Evolutionary conservation across 1,140 invertebrate species (phyloP).

Genomic region (Drosophila leontia): DNA sequence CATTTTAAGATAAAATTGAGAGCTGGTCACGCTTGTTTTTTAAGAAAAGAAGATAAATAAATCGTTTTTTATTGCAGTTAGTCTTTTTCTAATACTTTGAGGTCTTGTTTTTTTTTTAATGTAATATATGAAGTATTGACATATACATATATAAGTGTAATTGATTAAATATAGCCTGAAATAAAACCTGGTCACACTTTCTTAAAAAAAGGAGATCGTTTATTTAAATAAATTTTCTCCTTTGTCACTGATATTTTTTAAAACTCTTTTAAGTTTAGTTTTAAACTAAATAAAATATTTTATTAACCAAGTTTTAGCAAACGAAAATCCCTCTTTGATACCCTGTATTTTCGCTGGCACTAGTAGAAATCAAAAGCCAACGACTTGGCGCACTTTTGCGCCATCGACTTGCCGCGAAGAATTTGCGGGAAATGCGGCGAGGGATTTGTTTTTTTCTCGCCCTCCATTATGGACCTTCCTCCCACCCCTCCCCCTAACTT

Average conservation of each 20-base stretch:
- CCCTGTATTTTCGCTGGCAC: constrained; percentile 10
- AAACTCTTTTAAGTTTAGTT: neutral
- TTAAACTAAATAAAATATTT: neutral
- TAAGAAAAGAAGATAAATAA: too few species aligned
- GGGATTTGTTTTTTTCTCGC: constrained; percentile 30
- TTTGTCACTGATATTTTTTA: too few species aligned
- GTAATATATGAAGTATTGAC: too few species aligned
- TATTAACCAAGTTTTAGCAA: neutral
- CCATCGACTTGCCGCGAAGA: constrained; percentile 19
- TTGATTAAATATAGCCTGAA: too few species aligned
- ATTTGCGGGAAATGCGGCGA: constrained; percentile 23
- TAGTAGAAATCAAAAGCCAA: constrained; percentile 21
- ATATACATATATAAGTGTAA: too few species aligned
- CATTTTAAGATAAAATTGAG: too few species aligned
- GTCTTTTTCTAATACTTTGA: too few species aligned
- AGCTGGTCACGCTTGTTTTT: neutral
- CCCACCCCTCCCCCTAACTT: neutral
- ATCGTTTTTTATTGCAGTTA: too few species aligned
- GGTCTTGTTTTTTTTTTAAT: too few species aligned
- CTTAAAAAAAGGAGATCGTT: too few species aligned
- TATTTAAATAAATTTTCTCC: too few species aligned
- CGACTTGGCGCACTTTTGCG: constrained; percentile 47
- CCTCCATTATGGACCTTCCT: neutral
- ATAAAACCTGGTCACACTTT: too few species aligned
- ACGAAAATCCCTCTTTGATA: neutral